Conservation (phyloP, 2,113 vertebrate species). For the Lucifuga dentata region DNA sequence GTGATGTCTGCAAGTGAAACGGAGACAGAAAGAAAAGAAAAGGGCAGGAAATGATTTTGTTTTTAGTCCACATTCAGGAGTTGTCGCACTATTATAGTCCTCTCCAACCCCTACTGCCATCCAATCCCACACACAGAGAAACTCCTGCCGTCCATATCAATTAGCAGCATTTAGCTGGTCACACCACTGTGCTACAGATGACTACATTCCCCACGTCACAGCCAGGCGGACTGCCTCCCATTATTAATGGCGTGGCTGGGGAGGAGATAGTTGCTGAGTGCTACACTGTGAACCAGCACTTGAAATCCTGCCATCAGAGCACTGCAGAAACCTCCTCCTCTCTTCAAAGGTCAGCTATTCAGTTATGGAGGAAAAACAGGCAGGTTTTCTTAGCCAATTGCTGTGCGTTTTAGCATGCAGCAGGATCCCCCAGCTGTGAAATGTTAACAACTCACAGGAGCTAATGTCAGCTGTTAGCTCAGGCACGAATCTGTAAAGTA, state of each 20-base stretch:
- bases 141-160: constrained; percentile 76
- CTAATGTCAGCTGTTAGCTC: constrained; percentile 22
- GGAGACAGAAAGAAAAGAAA: constrained; percentile 1
- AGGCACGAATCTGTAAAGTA: not conserved
- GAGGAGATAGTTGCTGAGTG: constrained; percentile 64
- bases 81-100: not conserved
- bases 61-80: not conserved
- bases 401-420: constrained; percentile 35
- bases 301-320: constrained; percentile 63
- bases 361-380: constrained; percentile 3
- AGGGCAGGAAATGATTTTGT: constrained; percentile 7
- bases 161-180: constrained; percentile 76
- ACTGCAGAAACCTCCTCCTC: constrained; percentile 45
- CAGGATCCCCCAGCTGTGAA: not conserved
- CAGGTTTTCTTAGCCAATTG: too few relatives aligned
- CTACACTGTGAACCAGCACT: constrained; percentile 55
- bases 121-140: constrained; percentile 66
- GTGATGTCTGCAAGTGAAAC: not conserved
- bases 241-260: constrained; percentile 73
- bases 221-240: constrained; percentile 65
- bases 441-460: constrained; percentile 6
- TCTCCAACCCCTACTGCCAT: constrained; percentile 43
- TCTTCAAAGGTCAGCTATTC: constrained; percentile 60
- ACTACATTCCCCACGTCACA: constrained; percentile 77
- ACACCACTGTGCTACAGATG: constrained; percentile 74